These are phyloP conservation scores for Drosophila mayaguana DNA, from an alignment of 2,888 invertebrate species.

Conservation along the genomic window DNA sequence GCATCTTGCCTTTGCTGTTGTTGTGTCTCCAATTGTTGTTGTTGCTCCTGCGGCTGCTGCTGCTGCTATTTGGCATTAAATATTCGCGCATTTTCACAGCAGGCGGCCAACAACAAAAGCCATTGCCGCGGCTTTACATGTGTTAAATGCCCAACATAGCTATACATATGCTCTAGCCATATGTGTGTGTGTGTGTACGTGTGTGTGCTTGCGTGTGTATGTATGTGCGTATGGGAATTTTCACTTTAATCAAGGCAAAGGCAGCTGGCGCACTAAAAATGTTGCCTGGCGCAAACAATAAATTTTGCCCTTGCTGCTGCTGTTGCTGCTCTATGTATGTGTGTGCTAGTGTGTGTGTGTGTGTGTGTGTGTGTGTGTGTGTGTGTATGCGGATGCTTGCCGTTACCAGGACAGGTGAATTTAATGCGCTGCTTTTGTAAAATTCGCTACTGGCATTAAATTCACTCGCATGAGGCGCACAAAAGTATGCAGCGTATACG, in stretches of 20 bases:
- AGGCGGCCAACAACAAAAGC: slow-evolving; percentile 58
- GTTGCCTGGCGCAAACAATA: slow-evolving; percentile 64
- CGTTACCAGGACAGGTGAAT: slow-evolving; percentile 36
- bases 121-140: slow-evolving; percentile 65
- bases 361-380: slow-evolving; percentile 8
- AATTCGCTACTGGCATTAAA: slow-evolving; percentile 52
- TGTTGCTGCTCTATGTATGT: slow-evolving; percentile 9
- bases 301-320: slow-evolving; percentile 51
- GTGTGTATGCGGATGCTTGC: slow-evolving; percentile 3
- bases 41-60: slow-evolving; percentile 9
- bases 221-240: slow-evolving; percentile 34
- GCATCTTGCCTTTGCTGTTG: slow-evolving; percentile 22
- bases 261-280: slow-evolving; percentile 63
- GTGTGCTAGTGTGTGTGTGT: neutral
- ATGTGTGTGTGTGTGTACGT: neutral
- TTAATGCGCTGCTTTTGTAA: slow-evolving; percentile 60
- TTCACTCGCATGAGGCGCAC: slow-evolving; percentile 51
- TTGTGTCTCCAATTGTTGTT: slow-evolving; percentile 4
- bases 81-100: slow-evolving; percentile 60
- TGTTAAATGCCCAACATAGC: slow-evolving; percentile 71
- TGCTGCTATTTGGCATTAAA: slow-evolving; percentile 51
- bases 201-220: neutral
- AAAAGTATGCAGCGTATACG: slow-evolving; percentile 66
- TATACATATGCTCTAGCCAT: slow-evolving; percentile 58
- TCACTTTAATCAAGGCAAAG: slow-evolving; percentile 71